Base-by-base conservation (phyloP, 2,888 invertebrate genomes). In the Ennomos erosarius region DNA sequence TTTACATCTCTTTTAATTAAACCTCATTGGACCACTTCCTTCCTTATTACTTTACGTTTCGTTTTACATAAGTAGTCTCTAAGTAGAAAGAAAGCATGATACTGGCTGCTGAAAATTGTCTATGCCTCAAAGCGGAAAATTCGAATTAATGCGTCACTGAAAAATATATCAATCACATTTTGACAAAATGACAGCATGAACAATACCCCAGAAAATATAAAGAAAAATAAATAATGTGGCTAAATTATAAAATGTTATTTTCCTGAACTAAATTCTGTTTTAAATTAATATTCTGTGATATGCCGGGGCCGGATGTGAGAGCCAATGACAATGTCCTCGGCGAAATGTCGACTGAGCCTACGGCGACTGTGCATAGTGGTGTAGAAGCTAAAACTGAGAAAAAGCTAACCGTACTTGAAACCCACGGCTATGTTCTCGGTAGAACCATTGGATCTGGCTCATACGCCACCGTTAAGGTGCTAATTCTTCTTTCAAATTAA, bases 381-480 rank as follows among this genome's bases (percentile, higher is more conserved):
- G 87, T 85, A 49, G 90, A 88, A 71, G 81, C 88, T 39, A 90
- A 89, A 75, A 59, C 85, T 63, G 92, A 92, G 65, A 81, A 84
- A 65, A 92, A 92, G 75, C 78, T 93, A 68, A 95, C 96, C n/a
- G 95, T 96, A 46, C 93, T 97, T 37, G 96, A 96, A 85, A 94
- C 94, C 33, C 96, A 96, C 82, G 97, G 97, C 64, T 96, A 96
- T 73, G 92, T 93, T 52, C 86, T 97, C 55, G 96, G 96, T 12
- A 95, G 95, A 78, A 95, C 95, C 6, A 96, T 97, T 69, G 97
- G 97, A 6, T 94, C 95, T n/a, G 97, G 97, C 13, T 96, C 96
- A 39, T 97, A 96, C 85, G 96, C 97, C 43, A 96, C 96, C 50
- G 97, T 97, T 9, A 96, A 96, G 93, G 95, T 95, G 88, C 57